Conservation (phyloP, 2,113 vertebrate species). For the Tragulus kanchil region DNA sequence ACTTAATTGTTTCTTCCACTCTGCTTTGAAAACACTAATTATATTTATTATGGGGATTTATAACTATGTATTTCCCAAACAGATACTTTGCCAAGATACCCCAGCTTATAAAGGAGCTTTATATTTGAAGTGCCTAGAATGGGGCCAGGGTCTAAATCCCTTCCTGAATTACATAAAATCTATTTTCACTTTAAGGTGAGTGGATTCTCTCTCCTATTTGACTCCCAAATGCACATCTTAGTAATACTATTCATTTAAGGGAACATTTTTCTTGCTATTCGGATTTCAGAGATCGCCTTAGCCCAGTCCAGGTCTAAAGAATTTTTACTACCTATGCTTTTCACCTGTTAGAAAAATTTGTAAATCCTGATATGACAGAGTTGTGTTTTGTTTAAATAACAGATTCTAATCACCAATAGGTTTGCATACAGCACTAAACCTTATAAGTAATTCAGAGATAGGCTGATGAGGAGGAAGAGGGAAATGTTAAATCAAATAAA, state of each 20-base stretch:
- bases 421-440: neutral
- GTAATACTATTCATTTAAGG: conserved; percentile 25
- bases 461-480: neutral
- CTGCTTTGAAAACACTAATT: conserved; percentile 30
- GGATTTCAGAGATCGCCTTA: neutral
- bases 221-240: neutral
- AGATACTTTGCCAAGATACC: neutral
- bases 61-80: neutral
- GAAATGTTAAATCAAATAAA: conserved; percentile 3
- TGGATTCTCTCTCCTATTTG: neutral
- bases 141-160: neutral
- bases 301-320: neutral
- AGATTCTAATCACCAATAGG: neutral
- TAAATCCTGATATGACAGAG: neutral
- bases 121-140: neutral
- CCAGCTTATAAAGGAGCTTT: neutral
- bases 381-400: neutral
- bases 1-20: neutral
- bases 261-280: neutral
- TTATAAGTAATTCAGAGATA: conserved; percentile 12
- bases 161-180: conserved; percentile 12
- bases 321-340: neutral
- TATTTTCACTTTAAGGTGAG: neutral
- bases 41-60: neutral
- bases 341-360: conserved; percentile 17